Evolutionary conservation across 2,797 vertebrate species (phyloP).

Genomic region (Amblyraja radiata): DNA sequence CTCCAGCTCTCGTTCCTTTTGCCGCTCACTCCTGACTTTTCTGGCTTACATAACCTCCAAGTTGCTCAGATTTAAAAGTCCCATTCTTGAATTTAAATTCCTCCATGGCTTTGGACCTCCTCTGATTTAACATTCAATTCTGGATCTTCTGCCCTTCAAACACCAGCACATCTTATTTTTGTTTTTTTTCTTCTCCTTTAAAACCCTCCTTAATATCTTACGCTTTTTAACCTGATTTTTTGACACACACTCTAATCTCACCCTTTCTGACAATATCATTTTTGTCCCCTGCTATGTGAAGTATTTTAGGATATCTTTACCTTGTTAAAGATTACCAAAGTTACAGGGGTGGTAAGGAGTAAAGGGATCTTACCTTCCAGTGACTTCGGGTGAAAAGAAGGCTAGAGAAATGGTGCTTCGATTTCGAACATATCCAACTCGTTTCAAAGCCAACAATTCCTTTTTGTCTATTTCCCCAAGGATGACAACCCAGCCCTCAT

Average conservation of each 20-base stretch:
- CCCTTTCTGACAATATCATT: background rate
- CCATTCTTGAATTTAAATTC: background rate
- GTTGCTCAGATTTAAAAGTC: background rate
- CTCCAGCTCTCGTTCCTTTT: background rate
- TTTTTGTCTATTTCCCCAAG: constrained; percentile 84
- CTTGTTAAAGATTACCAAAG: background rate
- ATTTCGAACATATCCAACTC: constrained; percentile 76
- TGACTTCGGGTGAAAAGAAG: constrained; percentile 84
- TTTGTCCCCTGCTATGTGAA: background rate
- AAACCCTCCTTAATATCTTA: background rate
- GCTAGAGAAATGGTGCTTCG: constrained; percentile 66
- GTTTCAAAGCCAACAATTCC: constrained; percentile 85
- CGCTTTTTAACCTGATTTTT: background rate
- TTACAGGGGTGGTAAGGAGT: background rate
- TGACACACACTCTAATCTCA: background rate
- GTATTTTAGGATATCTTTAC: too few relatives aligned
- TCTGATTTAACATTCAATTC: background rate
- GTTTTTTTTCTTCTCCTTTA: background rate
- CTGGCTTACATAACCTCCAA: background rate
- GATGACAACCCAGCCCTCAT: constrained; percentile 92
- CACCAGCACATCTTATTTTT: too few relatives aligned
- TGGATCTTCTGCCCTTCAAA: background rate
- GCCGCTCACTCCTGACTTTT: background rate
- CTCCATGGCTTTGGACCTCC: background rate
- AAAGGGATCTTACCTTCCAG: constrained; percentile 69